Percentiles rank a stretch among this genome's conserved stretches.
phyloP scores from a whole-genome alignment of 2,888 invertebrate species.

The Drosophila infuscata region DNA sequence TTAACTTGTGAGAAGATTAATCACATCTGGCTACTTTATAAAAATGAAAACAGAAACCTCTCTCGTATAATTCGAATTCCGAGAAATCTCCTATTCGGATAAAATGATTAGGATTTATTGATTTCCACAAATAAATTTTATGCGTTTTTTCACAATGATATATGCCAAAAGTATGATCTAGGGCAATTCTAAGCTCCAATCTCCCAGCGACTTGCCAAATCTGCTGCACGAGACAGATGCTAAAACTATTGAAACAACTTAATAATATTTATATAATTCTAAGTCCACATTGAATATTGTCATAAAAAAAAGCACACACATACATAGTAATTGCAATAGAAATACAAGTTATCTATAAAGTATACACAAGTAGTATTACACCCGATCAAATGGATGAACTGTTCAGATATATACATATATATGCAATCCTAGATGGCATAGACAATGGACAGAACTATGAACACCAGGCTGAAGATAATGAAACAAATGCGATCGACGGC shows the following conservation, averaged over 20 bases:
- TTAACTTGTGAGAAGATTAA: neutral
- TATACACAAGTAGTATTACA: slow-evolving; percentile 5
- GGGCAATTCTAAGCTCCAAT: neutral
- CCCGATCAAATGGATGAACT: neutral
- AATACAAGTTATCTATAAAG: slow-evolving; percentile 12
- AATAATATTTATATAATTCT: slow-evolving; percentile 40
- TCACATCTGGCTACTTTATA: neutral
- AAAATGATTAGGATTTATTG: neutral
- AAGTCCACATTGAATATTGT: slow-evolving; percentile 35
- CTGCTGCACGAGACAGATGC: neutral
- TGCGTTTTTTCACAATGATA: neutral
- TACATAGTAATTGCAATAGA: slow-evolving; percentile 33
- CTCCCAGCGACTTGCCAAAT: neutral
- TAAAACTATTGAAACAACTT: neutral
- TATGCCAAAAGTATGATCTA: neutral
- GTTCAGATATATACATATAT: neutral
- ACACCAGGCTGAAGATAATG: slow-evolving; percentile 86
- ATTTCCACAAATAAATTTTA: neutral
- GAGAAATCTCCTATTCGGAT: neutral
- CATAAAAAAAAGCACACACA: slow-evolving; percentile 19
- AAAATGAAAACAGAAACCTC: neutral
- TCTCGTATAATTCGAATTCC: neutral
- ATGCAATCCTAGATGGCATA: slow-evolving; percentile 69
- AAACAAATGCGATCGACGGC: slow-evolving; percentile 88
- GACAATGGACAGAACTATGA: slow-evolving; percentile 83